phyloP scores from a whole-genome alignment of 2,113 vertebrate species.

The Cardinalis cardinalis region DNA sequence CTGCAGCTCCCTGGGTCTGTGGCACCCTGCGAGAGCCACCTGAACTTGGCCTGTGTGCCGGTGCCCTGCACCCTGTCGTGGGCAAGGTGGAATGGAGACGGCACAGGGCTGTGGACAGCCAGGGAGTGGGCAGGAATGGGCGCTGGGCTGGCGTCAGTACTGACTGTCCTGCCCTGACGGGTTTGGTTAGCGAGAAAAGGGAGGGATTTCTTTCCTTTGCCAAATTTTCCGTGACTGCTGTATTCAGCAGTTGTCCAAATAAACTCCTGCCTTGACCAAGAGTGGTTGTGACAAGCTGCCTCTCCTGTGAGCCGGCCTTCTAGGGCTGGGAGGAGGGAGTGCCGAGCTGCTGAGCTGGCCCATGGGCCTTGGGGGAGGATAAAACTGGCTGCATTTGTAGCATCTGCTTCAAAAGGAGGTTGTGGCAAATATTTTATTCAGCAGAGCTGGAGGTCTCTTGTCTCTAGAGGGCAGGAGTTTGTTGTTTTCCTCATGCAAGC shows the following conservation, averaged over 20 bases:
- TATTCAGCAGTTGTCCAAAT: conserved; percentile 52
- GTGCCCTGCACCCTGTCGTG: accelerated
- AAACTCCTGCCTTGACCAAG: conserved; percentile 29
- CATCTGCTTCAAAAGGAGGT: conserved; percentile 63
- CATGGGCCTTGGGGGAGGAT: conserved; percentile 36
- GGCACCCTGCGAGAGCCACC: background rate
- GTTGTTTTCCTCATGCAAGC: conserved; percentile 44
- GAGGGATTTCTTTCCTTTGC: background rate
- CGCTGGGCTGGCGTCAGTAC: accelerated
- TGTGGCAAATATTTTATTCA: conserved; percentile 66
- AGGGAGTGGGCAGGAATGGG: background rate
- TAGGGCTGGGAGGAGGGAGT: conserved; percentile 18
- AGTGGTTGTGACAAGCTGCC: conserved; percentile 57
- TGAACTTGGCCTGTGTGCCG: background rate
- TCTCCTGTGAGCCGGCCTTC: conserved; percentile 33
- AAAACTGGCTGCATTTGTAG: conserved; percentile 44
- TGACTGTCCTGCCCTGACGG: background rate
- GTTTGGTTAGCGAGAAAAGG: background rate
- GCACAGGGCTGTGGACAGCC: background rate
- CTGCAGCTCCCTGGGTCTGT: background rate
- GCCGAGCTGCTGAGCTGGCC: background rate
- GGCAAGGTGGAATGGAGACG: accelerated
- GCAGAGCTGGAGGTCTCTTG: conserved; percentile 61
- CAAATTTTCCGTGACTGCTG: background rate
- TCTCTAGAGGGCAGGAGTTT: conserved; percentile 66